Conservation (phyloP, 1,140 invertebrate species). For the Hirudo medicinalis region DNA sequence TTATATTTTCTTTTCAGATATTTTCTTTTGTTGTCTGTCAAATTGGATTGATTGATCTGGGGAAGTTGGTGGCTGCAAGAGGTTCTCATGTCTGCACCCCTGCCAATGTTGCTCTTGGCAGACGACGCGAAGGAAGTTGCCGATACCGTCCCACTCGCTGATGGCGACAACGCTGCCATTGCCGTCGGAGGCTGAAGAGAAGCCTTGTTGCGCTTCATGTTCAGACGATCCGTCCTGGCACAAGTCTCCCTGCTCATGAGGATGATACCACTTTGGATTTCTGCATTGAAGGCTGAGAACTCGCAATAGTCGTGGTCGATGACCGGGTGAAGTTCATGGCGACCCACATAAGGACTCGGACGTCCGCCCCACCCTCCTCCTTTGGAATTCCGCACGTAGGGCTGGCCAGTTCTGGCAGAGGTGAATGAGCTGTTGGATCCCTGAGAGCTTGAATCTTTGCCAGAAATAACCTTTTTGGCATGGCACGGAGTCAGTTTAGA, state of each 20-base stretch:
- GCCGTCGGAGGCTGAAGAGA: background rate
- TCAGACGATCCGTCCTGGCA: constrained; percentile 17
- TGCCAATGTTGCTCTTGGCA: background rate
- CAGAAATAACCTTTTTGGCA: too few species aligned
- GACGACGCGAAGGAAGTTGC: background rate
- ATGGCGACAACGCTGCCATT: background rate
- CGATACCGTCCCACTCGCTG: background rate
- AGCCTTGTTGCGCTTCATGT: constrained; percentile 18
- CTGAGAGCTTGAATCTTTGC: too few species aligned
- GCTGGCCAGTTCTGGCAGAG: background rate
- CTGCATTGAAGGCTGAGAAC: constrained; percentile 23
- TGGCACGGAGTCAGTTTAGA: too few species aligned
- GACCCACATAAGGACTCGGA: background rate
- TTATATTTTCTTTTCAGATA: constrained; percentile 5
- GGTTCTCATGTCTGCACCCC: too few species aligned
- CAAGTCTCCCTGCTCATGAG: constrained; percentile 18
- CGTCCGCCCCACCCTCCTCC: background rate
- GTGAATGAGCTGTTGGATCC: background rate
- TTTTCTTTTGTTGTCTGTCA: constrained; percentile 1
- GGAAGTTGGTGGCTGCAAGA: too few species aligned
- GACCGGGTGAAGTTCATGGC: constrained; percentile 19
- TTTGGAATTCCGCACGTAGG: background rate
- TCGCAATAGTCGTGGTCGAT: constrained; percentile 25
- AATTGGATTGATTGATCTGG: background rate
- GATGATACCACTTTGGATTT: constrained; percentile 24